Evolutionary conservation across 2,888 invertebrate genomes (phyloP).

Genomic region (Oxystoma pomonae): DNA sequence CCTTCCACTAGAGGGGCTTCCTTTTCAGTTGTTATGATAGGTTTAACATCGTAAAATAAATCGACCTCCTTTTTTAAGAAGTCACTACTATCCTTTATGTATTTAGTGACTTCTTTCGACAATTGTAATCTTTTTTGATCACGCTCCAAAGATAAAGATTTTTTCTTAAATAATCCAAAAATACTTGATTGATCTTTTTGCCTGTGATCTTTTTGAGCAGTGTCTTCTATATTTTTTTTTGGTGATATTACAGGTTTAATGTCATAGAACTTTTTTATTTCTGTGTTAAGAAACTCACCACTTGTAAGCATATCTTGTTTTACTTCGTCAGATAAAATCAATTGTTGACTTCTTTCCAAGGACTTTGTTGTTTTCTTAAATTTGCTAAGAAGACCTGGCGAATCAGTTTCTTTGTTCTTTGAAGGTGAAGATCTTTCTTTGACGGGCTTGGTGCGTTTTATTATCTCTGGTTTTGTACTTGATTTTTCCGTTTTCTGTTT

Average conservation of each 20-base stretch:
- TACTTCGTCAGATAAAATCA: slow-evolving; percentile 16
- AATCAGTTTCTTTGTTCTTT: slow-evolving; percentile 1
- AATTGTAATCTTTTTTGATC: slow-evolving; percentile 7
- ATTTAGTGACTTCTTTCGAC: slow-evolving; percentile 22
- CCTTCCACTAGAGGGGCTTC: slow-evolving; percentile 7
- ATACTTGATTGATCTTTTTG: slow-evolving; percentile 12
- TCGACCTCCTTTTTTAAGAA: slow-evolving; percentile 30
- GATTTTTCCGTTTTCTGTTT: slow-evolving; percentile 5
- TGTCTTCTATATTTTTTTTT: not conserved
- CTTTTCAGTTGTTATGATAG: slow-evolving; percentile 1
- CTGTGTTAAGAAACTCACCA: slow-evolving; percentile 13
- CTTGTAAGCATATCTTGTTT: slow-evolving; percentile 13
- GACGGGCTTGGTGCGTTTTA: not conserved
- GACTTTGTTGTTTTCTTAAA: slow-evolving; percentile 5
- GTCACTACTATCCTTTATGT: slow-evolving; percentile 22
- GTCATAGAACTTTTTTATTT: slow-evolving; percentile 16
- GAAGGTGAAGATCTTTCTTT: not conserved
- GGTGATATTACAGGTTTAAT: slow-evolving; percentile 7
- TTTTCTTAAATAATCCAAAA: slow-evolving; percentile 27
- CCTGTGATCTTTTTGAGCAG: not conserved
- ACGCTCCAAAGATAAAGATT: slow-evolving; percentile 18
- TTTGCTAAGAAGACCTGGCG: not conserved
- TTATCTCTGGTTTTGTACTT: not conserved
- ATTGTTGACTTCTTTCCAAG: not conserved
- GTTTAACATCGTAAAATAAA: slow-evolving; percentile 30